These are phyloP conservation scores for Agriopis aurantiaria DNA, from an alignment of 2,888 invertebrate genomes.

Conservation along the genomic window DNA sequence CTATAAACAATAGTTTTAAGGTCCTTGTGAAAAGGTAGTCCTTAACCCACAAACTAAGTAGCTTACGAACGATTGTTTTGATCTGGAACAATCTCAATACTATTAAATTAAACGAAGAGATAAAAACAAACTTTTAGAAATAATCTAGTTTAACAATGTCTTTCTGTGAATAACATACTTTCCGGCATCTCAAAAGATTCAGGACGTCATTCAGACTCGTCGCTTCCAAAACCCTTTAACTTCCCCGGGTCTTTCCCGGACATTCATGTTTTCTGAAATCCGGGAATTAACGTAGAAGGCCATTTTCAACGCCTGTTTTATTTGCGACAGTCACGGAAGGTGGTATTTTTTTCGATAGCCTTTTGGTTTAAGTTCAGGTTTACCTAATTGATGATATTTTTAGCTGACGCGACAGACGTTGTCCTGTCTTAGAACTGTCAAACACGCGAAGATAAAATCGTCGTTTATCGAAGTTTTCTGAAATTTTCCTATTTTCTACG, in stretches of 20 bases:
- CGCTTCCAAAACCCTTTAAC: slow-evolving; percentile 36
- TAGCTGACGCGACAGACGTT: too few species aligned
- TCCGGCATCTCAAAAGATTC: slow-evolving; percentile 12
- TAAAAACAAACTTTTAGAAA: neutral
- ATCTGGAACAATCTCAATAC: too few species aligned
- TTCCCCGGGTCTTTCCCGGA: slow-evolving; percentile 22
- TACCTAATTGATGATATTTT: neutral
- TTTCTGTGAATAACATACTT: neutral
- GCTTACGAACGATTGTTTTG: neutral
- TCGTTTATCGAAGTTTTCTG: too few species aligned
- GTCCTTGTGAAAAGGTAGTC: too few species aligned
- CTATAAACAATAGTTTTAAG: too few species aligned
- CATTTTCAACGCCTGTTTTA: slow-evolving; percentile 45
- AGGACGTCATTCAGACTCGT: neutral
- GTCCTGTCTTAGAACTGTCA: too few species aligned
- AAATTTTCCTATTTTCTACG: too few species aligned
- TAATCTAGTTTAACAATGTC: neutral
- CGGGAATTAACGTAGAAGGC: slow-evolving; percentile 41
- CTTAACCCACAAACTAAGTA: too few species aligned
- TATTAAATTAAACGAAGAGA: too few species aligned
- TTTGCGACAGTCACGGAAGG: slow-evolving; percentile 34
- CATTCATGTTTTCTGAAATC: slow-evolving; percentile 48
- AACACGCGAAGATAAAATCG: too few species aligned
- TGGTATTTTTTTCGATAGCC: slow-evolving; percentile 16
- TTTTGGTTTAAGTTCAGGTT: slow-evolving; percentile 14